These are phyloP conservation scores for Dryobota labecula DNA, from an alignment of 2,888 invertebrate genomes.

Conservation along the genomic window DNA sequence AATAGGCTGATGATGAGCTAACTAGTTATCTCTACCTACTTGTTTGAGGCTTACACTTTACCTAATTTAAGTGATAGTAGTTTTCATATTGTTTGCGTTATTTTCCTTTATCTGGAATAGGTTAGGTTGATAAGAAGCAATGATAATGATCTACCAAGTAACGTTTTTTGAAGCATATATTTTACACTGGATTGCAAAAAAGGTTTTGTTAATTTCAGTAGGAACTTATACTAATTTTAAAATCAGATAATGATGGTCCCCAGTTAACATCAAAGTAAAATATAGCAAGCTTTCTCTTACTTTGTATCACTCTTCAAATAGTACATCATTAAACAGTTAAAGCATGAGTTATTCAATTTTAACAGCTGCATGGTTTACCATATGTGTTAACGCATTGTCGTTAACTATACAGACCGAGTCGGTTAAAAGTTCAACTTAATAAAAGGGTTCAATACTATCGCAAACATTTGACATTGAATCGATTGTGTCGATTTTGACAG, in stretches of 20 bases:
- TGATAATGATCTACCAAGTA: background rate
- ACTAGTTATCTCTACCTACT: constrained; percentile 48
- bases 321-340: constrained; percentile 61
- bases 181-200: background rate
- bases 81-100: constrained; percentile 19
- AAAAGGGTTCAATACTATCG: constrained; percentile 81
- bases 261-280: background rate
- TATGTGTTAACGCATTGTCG: constrained; percentile 75
- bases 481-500: constrained; percentile 86
- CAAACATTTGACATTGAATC: constrained; percentile 85
- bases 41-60: constrained; percentile 37
- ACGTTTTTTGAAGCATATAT: background rate
- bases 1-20: constrained; percentile 62
- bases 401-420: constrained; percentile 69
- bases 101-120: background rate
- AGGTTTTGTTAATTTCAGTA: background rate
- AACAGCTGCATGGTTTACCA: constrained; percentile 72
- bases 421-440: constrained; percentile 81
- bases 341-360: constrained; percentile 65
- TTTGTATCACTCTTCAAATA: constrained; percentile 59
- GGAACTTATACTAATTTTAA: too few species aligned
- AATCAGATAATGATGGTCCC: background rate
- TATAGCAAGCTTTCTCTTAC: constrained; percentile 32
- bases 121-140: background rate
- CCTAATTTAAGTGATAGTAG: constrained; percentile 13